Conservation (phyloP, 2,797 vertebrate species). For the Remorina albescens region DNA sequence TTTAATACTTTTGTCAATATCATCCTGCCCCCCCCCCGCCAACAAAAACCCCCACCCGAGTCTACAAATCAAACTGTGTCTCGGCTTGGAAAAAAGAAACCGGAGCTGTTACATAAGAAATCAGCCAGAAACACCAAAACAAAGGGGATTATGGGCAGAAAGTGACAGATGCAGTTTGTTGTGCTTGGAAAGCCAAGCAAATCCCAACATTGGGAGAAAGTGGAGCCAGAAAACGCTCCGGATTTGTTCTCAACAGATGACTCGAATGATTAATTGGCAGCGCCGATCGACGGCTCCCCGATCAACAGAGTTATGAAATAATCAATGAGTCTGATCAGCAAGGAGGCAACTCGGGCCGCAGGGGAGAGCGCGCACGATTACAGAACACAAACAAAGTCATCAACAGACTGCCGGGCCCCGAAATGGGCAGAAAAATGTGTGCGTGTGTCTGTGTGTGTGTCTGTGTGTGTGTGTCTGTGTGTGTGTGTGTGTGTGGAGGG, state of each 20-base stretch:
- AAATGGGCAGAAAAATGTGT: not conserved
- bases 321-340: conserved; percentile 6
- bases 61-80: not conserved
- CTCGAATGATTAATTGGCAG: conserved; percentile 42
- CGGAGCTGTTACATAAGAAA: conserved; percentile 5
- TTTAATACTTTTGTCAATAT: not conserved
- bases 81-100: conserved; percentile 14
- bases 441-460: not conserved
- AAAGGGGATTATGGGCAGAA: conserved; percentile 42
- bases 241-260: conserved; percentile 55
- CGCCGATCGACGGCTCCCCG: not conserved
- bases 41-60: not conserved
- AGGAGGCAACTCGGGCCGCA: not conserved
- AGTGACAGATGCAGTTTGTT: conserved; percentile 53
- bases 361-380: not conserved
- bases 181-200: conserved; percentile 29
- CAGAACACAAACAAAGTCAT: conserved; percentile 18
- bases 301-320: conserved; percentile 17
- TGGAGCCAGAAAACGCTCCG: conserved; percentile 31
- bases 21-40: too few species aligned
- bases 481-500: conserved; percentile 1
- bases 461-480: conserved; percentile 10
- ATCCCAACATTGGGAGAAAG: conserved; percentile 41
- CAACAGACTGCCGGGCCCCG: conserved; percentile 1
- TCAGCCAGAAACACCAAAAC: conserved; percentile 23